phyloP scores from a whole-genome alignment of 2,797 vertebrate genomes.

The Hirundo rustica region DNA sequence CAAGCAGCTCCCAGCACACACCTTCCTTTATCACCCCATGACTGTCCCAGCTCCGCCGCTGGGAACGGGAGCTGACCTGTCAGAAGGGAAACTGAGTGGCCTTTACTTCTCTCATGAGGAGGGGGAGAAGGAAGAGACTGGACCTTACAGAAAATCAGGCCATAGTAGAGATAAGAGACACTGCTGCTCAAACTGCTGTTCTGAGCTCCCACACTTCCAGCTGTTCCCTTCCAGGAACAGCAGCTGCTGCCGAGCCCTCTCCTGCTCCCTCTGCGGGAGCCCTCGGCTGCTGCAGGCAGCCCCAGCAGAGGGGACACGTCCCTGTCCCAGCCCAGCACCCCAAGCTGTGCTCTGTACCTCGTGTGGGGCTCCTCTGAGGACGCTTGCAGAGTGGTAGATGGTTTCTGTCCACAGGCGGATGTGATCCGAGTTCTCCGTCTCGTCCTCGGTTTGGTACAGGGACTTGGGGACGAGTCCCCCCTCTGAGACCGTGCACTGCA shows the following conservation, averaged over 20 bases:
- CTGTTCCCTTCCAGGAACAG: neutral
- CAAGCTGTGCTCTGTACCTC: conserved; percentile 71
- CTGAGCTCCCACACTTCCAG: neutral
- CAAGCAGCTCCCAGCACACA: neutral
- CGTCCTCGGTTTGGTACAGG: conserved; percentile 78
- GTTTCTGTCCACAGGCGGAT: conserved; percentile 81
- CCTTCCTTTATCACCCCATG: neutral
- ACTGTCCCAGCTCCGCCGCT: fast-evolving
- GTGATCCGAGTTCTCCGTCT: conserved; percentile 72
- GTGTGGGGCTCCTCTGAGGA: conserved; percentile 78
- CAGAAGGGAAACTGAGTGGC: neutral
- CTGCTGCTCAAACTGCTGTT: neutral
- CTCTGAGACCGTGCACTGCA: conserved; percentile 81
- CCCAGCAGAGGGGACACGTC: neutral
- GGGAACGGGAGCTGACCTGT: neutral
- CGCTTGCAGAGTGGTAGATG: conserved; percentile 78
- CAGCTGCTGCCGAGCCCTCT: neutral
- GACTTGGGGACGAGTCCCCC: conserved; percentile 83
- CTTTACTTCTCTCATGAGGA: neutral
- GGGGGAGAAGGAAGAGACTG: neutral
- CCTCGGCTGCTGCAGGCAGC: neutral
- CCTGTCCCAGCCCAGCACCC: neutral
- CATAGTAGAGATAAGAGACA: neutral
- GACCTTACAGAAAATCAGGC: neutral
- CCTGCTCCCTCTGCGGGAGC: neutral